phyloP scores from a whole-genome alignment of 2,797 vertebrate genomes.

The Epinephelus malabaricus region DNA sequence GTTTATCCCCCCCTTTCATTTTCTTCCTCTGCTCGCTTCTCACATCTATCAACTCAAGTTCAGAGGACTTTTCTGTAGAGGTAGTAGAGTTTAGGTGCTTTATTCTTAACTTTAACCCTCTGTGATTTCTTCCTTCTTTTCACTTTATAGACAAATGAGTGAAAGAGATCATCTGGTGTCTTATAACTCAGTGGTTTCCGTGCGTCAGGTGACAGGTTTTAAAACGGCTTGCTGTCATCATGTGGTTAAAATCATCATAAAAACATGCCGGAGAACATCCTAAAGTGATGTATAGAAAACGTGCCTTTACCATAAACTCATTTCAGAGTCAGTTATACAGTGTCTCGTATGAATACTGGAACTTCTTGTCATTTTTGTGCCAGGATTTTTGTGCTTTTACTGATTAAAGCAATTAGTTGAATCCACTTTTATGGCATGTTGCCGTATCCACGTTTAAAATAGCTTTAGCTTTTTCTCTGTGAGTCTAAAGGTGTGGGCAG shows the following conservation, averaged over 20 bases:
- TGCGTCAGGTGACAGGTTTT: neutral
- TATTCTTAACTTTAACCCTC: neutral
- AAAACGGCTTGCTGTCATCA: rapidly evolving
- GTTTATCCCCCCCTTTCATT: slow-evolving; percentile 66
- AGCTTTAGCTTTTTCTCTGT: slow-evolving; percentile 37
- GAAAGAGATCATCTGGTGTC: neutral
- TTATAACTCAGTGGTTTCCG: neutral
- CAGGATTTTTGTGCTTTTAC: neutral
- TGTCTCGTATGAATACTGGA: rapidly evolving
- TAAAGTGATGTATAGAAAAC: neutral
- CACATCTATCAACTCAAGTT: slow-evolving; percentile 62
- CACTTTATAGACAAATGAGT: neutral
- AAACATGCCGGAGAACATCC: neutral
- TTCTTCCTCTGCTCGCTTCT: slow-evolving; percentile 63
- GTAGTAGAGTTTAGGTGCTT: neutral
- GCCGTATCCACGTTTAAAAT: slow-evolving; percentile 61
- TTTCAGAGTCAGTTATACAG: neutral
- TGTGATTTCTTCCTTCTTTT: neutral
- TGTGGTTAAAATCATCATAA: neutral
- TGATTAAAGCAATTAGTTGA: slow-evolving; percentile 33
- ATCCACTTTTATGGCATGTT: slow-evolving; percentile 31
- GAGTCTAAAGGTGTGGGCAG: slow-evolving; percentile 70
- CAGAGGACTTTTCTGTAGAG: slow-evolving; percentile 27
- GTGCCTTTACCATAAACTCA: neutral
- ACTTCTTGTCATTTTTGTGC: neutral